A percentile compares a stretch with the other conserved stretches of the same genome.
Evolutionary conservation across 2,113 vertebrate species (phyloP).

Genomic region (Myotis yumanensis): DNA sequence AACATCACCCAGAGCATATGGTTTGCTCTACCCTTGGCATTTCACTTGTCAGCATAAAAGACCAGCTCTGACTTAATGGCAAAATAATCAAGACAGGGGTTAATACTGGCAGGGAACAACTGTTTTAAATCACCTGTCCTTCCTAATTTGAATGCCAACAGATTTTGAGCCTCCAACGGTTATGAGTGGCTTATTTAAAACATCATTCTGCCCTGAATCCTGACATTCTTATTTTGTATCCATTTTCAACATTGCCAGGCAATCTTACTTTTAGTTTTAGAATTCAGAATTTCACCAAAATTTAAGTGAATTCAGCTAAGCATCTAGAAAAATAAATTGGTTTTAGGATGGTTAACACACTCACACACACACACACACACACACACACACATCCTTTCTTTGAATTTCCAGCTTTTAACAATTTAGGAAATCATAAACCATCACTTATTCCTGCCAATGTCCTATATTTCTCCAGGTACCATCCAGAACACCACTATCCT

Average conservation of each 20-base stretch:
- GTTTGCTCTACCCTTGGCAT: constrained; percentile 10
- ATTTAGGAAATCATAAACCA: constrained; percentile 33
- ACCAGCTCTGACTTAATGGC: not conserved
- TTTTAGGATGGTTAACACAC: not conserved
- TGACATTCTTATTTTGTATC: constrained; percentile 5
- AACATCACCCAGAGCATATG: not conserved
- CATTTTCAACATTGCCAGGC: constrained; percentile 10
- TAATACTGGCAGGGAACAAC: not conserved
- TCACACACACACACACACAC: not conserved
- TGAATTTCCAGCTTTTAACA: constrained; percentile 15
- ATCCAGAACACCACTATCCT: not conserved
- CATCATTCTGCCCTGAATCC: not conserved
- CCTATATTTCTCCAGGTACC: not conserved
- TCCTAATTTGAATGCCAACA: constrained; percentile 28
- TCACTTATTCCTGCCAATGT: constrained; percentile 20
- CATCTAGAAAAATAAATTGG: constrained; percentile 9
- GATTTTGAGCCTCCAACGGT: not conserved
- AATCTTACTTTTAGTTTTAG: not conserved
- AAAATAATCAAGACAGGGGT: not conserved
- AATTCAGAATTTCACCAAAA: constrained; percentile 47
- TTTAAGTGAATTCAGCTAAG: constrained; percentile 27
- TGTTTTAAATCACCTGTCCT: constrained; percentile 1
- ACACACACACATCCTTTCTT: not conserved
- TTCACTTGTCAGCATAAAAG: constrained; percentile 37
- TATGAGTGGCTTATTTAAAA: constrained; percentile 5